phyloP scores from a whole-genome alignment of 1,140 invertebrate species.

The Cylas formicarius region DNA sequence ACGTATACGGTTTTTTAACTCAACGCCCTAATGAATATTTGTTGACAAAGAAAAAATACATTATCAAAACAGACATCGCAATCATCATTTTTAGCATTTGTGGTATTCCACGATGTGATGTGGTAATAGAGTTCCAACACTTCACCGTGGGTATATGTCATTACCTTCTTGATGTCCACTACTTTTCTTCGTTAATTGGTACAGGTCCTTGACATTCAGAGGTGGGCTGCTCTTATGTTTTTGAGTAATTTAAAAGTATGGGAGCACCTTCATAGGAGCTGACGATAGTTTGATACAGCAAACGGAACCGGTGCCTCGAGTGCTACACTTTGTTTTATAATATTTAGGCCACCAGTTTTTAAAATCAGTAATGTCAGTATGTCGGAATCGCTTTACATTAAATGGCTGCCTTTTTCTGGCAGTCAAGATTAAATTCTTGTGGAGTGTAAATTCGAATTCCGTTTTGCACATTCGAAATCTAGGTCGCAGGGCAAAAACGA shows the following conservation, averaged over 20 bases:
- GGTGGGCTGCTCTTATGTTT: conserved; percentile 3
- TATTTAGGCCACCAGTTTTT: conserved; percentile 19
- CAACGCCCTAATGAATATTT: no score
- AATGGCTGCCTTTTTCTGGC: conserved; percentile 23
- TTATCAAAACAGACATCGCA: no score
- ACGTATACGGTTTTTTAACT: no score
- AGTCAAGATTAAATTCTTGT: conserved; percentile 22
- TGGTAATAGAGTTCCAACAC: no score
- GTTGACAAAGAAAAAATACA: no score
- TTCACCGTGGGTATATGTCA: no score
- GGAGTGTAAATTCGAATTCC: conserved; percentile 25
- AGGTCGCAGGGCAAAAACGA: conserved; percentile 36
- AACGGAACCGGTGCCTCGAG: conserved; percentile 2
- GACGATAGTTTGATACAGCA: conserved; percentile 16
- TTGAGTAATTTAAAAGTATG: conserved; percentile 15
- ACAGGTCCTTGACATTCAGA: conserved; percentile 11
- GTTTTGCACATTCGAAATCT: conserved; percentile 34
- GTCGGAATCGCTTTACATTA: conserved; percentile 20
- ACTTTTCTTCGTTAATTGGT: conserved; percentile 17
- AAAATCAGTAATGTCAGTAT: conserved; percentile 23
- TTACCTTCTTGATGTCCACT: conserved; percentile 16
- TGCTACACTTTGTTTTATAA: conserved; percentile 19
- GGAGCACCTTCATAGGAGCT: conserved; percentile 18
- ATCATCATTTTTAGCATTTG: no score
- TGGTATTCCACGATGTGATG: no score